These are phyloP conservation scores for Catagonus wagneri DNA, from an alignment of 2,113 vertebrate species.

Conservation along the genomic window DNA sequence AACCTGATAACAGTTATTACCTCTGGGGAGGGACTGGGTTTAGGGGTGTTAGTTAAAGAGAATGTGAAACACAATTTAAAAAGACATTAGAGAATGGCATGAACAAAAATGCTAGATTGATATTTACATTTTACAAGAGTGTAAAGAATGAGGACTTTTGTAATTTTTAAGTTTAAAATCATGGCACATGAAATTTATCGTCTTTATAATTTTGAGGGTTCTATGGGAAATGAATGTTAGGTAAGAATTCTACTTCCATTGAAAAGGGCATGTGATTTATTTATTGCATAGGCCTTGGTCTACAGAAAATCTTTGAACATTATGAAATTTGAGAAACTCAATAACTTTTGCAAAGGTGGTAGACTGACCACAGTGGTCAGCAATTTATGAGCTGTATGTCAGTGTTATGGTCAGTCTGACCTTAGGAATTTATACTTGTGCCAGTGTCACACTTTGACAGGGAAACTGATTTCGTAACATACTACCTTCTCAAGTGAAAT, in stretches of 20 bases:
- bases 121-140: background rate
- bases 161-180: constrained; percentile 60
- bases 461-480: background rate
- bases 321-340: constrained; percentile 73
- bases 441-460: background rate
- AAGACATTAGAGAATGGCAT: background rate
- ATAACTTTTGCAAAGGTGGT: constrained; percentile 55
- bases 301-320: constrained; percentile 60
- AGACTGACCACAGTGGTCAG: background rate
- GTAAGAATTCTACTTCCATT: constrained; percentile 39
- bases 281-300: constrained; percentile 54
- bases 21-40: background rate
- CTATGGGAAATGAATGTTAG: constrained; percentile 59
- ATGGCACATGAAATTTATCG: constrained; percentile 35
- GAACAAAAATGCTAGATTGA: background rate
- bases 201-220: constrained; percentile 44
- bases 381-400: constrained; percentile 66
- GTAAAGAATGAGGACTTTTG: constrained; percentile 49
- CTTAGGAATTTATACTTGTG: constrained; percentile 55
- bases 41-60: background rate
- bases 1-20: background rate
- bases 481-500: constrained; percentile 50
- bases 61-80: constrained; percentile 5
- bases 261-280: constrained; percentile 57
- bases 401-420: constrained; percentile 41